phyloP scores from a whole-genome alignment of 2,797 vertebrate species.

The Enteromius fasciolatus region DNA sequence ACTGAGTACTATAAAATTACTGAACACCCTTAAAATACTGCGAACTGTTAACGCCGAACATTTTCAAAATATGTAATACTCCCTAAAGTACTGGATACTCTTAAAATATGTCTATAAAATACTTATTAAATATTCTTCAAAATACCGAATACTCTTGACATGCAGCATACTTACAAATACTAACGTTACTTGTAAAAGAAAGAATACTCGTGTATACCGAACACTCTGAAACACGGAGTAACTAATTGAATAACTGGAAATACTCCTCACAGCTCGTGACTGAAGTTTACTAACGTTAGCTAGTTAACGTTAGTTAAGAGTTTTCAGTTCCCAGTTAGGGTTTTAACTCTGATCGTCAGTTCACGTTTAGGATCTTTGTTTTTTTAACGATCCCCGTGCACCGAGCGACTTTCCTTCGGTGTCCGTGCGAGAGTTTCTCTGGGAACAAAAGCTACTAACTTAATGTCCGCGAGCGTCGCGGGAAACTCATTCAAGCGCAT shows the following conservation, averaged over 20 bases:
- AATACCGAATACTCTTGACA: no score
- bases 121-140: neutral
- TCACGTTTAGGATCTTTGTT: neutral
- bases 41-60: no score
- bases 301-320: no score
- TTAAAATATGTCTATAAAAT: neutral
- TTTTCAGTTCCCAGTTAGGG: neutral
- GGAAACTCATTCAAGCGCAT: neutral
- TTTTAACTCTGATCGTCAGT: neutral
- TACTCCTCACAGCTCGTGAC: neutral
- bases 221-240: neutral
- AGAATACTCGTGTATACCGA: neutral
- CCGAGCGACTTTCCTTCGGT: conserved; percentile 4
- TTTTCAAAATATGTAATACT: no score
- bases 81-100: no score
- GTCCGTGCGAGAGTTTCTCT: neutral
- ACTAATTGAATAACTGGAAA: neutral
- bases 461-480: conserved; percentile 15
- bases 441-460: conserved; percentile 37
- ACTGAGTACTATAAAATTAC: neutral
- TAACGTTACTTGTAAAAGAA: neutral
- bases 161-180: no score
- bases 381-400: neutral
- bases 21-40: no score
- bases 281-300: neutral